Evolutionary conservation across 1,140 invertebrate genomes (phyloP).

Genomic region (Drosophila busckii): DNA sequence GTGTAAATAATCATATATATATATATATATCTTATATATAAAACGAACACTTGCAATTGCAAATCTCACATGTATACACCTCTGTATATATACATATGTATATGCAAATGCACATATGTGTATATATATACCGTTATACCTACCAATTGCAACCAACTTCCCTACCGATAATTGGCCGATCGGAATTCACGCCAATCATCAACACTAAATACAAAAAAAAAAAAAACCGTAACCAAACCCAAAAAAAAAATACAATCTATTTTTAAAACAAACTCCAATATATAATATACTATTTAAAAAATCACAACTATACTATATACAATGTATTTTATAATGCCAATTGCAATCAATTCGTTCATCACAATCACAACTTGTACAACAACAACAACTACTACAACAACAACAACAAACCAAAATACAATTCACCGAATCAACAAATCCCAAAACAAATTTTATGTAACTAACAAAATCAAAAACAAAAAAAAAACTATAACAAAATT

Average conservation of each 20-base stretch:
- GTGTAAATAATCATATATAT: constrained; percentile 48
- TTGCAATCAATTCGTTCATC: constrained; percentile 27
- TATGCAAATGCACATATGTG: constrained; percentile 19
- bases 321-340: too few species aligned
- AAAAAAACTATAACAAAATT: constrained; percentile 11
- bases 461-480: constrained; percentile 4
- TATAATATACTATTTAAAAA: constrained; percentile 19
- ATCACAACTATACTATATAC: constrained; percentile 25
- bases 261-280: constrained; percentile 2
- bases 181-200: constrained; percentile 23
- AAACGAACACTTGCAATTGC: constrained; percentile 15
- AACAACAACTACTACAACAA: constrained; percentile 11
- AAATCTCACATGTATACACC: constrained; percentile 19
- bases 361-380: constrained; percentile 23
- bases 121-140: too few species aligned
- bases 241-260: constrained; percentile 1
- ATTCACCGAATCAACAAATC: too few species aligned
- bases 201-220: constrained; percentile 19
- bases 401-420: constrained; percentile 1
- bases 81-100: constrained; percentile 29
- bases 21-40: constrained; percentile 19
- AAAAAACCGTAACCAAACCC: not conserved
- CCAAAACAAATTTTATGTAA: constrained; percentile 5
- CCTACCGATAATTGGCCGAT: constrained; percentile 24
- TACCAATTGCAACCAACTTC: too few species aligned